phyloP scores from a whole-genome alignment of 2,888 invertebrate species.

The Eupeodes luniger region DNA sequence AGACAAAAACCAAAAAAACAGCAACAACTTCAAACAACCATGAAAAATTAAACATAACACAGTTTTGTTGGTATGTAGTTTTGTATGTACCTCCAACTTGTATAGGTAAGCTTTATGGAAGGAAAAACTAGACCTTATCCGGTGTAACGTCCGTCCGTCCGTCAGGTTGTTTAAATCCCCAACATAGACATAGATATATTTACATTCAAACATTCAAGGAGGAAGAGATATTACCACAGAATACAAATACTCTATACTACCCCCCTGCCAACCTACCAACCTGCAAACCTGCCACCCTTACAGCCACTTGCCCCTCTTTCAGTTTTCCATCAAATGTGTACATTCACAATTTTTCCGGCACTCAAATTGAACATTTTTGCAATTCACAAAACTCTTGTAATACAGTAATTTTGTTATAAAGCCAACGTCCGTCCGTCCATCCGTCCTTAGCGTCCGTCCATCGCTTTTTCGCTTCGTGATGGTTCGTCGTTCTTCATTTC shows the following conservation, averaged over 20 bases:
- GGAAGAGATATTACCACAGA: constrained; percentile 21
- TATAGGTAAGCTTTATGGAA: constrained; percentile 2
- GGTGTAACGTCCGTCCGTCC: constrained; percentile 43
- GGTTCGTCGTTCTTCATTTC: constrained; percentile 12
- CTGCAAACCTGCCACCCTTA: background rate
- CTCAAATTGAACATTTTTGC: constrained; percentile 56
- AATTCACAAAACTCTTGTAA: constrained; percentile 54
- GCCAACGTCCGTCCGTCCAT: constrained; percentile 18
- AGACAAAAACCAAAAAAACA: background rate
- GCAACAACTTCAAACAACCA: background rate
- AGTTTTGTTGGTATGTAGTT: background rate
- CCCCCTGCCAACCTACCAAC: background rate
- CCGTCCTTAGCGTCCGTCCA: background rate
- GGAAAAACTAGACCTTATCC: constrained; percentile 36
- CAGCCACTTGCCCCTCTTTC: background rate
- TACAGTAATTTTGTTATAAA: constrained; percentile 57
- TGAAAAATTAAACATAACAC: constrained; percentile 16
- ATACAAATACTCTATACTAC: background rate
- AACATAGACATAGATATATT: background rate
- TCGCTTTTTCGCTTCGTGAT: background rate
- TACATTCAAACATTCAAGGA: constrained; percentile 25
- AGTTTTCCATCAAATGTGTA: constrained; percentile 8
- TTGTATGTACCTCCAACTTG: no score
- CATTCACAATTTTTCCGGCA: constrained; percentile 31
- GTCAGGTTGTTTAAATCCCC: constrained; percentile 30